Evolutionary conservation across 2,113 vertebrate genomes (phyloP), one percentile per base, ranked within the genome.

Genomic region (Etheostoma spectabile): DNA sequence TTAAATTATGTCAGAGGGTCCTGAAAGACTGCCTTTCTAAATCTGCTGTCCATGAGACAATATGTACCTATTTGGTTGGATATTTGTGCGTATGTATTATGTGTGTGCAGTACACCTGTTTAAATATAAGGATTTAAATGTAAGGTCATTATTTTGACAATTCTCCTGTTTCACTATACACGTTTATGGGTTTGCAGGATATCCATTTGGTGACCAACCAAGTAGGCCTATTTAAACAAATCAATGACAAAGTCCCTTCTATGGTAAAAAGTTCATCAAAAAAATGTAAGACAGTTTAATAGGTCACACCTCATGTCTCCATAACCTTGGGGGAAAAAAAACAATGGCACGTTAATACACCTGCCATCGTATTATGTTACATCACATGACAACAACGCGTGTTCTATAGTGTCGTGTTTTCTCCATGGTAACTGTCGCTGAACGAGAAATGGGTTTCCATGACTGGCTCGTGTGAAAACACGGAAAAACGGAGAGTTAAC

Each of bases 361-460:
- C 73, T 65, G 22, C 66, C 64, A 79, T 73, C 65, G 69, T 86
- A 86, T 62, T 33, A 87, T 70, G 75, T 85, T 88, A 77, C 82
- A 86, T 92, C 89, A 90, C 93, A 93, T 81, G 93, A 94, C 96
- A 91, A 90, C 96, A 82, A 65, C 53, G 77, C 61, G 89, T 57
- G 33, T 84, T 90, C 81, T 82, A 89, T 82, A 84, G 79, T 88
- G 74, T 87, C 86, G 70, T 80, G 67, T 62, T 82, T 96, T 97
- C 94, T 89, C 95, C 95, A 95, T 96, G 95, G 96, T 87, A 96
- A 96, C 96, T 78, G 84, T 81, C 74, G 82, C 74, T 49, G 35
- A 84, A 76, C 6, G 77, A 79, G 52, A 83, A 79, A 76, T 52
- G 38, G 53, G 77, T 79, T 69, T 22, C 19, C 22, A 64, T 67